Evolutionary conservation across 2,113 vertebrate species (phyloP), one percentile per base, ranked within the genome.

Genomic region (Barnardius zonarius): DNA sequence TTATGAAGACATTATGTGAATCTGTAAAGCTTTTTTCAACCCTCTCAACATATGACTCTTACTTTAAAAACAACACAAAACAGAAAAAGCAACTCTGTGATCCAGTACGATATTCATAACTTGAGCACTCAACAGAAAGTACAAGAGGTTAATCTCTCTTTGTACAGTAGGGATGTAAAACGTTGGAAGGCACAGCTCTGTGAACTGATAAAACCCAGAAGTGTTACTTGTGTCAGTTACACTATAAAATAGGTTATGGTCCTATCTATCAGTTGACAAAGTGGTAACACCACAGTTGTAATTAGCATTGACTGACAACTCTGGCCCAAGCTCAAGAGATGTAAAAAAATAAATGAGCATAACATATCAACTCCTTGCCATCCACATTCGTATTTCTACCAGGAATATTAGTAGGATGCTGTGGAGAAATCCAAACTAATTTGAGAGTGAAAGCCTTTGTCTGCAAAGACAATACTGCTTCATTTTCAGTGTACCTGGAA

Each of bases 251-350:
- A 88, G 91, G 94, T 93, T 62, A 62, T 7, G 84, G 88, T 57
- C 84, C 80, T 13, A 46, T 57, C 79, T 10, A 39, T 55, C 14
- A 10, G 90, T 55, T 89, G 92, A 74, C 94, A 95, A 94, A 63
- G 68, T 9, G 73, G 72, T 70, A 91, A 80, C 57, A 64, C 80
- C 31, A 55, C 43, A 11, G 31, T 46, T 41, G 57, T 16, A 61
- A 61, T 61, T n/a, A 52, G 94, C 90, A 44, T 15, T 87, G 85
- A 86, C 70, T 91, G 94, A 70, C 92, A 95, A 75, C 88, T 77
- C 94, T 95, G 95, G 95, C 87, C 77, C 48, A 20, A 66, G 88
- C 90, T 82, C 94, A 63, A 90, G 69, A 83, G 8, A 63, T 22
- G n/a, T 30, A 41, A 87, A 67, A 16, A 49, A 6, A 51, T 27